Base-by-base conservation (phyloP, 2,113 vertebrate species). In the Callionymus lyra region DNA sequence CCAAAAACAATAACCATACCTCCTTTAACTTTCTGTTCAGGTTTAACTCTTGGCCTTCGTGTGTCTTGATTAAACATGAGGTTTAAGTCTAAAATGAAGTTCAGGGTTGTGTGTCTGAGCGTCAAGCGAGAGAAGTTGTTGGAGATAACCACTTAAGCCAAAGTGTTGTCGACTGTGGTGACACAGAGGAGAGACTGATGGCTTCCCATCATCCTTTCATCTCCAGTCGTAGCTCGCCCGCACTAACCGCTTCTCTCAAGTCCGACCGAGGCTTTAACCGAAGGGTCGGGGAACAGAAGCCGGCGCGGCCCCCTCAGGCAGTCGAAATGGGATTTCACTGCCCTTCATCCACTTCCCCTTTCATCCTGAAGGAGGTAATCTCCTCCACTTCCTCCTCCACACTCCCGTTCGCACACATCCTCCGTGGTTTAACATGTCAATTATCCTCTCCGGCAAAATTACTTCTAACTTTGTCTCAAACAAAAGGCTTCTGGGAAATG, bases 181-280 rank as follows among this genome's bases (percentile, higher is more conserved):
- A 77, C 73, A 66, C 58, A 59, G 53, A 27, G 49, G 59, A 62
- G 59, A 56, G 35, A 41, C 57, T 55, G 34, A 6, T 32, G 59
- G 46, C 47, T 34, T 35, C 18, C 43, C 48, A n/a, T 60, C 34
- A 40, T 16, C 44, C 62, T 69, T 76, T 71, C 68, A 63, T 69
- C 50, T 61, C 39, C 39, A 38, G 50, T 52, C 56, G 31, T 38
- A 43, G 50, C 47, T 33, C 31, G 19, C 48, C n/a, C 52, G 13
- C 53, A 6, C 45, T 41, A 19, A 55, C 17, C 18, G 35, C 49
- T 21, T 21, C 37, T 41, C 42, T 33, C 57, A 43, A 47, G 35
- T 50, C 31, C 48, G 34, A 17, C 11, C 6, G 54, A 14, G 33
- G 48, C 32, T 60, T 56, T 57, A 49, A 46, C 17, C 2, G 34